These are phyloP conservation scores for Zele albiditarsus DNA, from an alignment of 2,888 invertebrate species.

Conservation along the genomic window DNA sequence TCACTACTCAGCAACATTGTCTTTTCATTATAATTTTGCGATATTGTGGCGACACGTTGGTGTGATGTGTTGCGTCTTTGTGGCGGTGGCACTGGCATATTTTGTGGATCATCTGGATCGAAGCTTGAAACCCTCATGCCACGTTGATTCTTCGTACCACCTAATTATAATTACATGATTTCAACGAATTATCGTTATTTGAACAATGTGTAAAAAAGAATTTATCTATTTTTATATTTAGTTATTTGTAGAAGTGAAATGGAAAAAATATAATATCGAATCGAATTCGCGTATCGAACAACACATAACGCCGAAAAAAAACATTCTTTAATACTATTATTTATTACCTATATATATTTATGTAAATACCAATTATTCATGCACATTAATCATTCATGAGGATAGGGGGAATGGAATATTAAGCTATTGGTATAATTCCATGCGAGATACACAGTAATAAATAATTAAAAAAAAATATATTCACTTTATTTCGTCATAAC, in stretches of 20 bases:
- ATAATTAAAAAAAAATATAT: background rate
- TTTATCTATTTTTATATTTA: background rate
- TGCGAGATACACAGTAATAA: background rate
- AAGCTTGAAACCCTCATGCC: conserved; percentile 80
- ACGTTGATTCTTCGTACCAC: conserved; percentile 79
- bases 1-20: conserved; percentile 96
- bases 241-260: background rate
- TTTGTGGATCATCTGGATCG: conserved; percentile 80
- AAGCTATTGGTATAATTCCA: conserved; percentile 3
- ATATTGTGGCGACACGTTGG: conserved; percentile 85
- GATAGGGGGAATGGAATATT: background rate
- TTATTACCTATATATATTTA: background rate
- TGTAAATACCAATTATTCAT: background rate
- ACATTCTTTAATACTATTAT: background rate
- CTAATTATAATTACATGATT: conserved; percentile 62
- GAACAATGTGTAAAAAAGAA: background rate
- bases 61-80: conserved; percentile 75
- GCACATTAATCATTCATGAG: background rate
- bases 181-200: conserved; percentile 6
- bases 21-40: conserved; percentile 94
- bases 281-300: background rate
- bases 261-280: background rate
- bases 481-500: background rate
- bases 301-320: background rate
- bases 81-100: conserved; percentile 69